phyloP scores from a whole-genome alignment of 2,797 vertebrate genomes.

The Emydoidea blandingii region DNA sequence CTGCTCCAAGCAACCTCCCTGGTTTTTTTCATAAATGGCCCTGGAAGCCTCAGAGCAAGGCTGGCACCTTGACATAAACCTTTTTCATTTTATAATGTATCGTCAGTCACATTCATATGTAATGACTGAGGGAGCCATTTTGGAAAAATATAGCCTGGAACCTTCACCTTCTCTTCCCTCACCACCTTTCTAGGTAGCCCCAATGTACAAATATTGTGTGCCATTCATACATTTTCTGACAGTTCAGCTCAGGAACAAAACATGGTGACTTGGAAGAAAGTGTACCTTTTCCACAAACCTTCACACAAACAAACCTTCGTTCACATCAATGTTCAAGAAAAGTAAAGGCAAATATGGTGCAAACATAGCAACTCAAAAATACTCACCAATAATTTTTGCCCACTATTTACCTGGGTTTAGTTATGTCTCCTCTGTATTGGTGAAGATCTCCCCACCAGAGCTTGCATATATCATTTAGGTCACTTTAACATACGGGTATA shows the following conservation, averaged over 20 bases:
- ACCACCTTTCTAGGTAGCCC: not conserved
- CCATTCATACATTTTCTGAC: not conserved
- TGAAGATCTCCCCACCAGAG: not conserved
- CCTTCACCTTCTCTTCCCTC: not conserved
- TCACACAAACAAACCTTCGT: not conserved
- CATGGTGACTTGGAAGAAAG: not conserved
- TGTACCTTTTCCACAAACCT: not conserved
- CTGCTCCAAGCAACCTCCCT: not conserved
- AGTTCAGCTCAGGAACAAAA: not conserved
- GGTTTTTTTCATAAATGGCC: not conserved
- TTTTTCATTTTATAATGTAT: not conserved
- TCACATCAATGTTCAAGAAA: not conserved
- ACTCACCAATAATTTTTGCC: not conserved
- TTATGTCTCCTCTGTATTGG: not conserved
- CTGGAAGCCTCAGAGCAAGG: not conserved
- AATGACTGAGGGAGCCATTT: not conserved
- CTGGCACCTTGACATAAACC: not conserved
- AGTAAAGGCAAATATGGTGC: not conserved
- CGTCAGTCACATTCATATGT: not conserved
- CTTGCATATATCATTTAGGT: not conserved
- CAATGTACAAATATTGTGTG: not conserved
- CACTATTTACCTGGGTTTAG: not conserved
- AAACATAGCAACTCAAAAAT: not conserved
- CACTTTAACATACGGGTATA: not conserved
- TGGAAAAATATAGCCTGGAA: not conserved